Percentiles rank a stretch among this genome's conserved stretches.
These are phyloP conservation scores for Brienomyrus longianalis DNA, from an alignment of 2,113 vertebrate genomes.

Conservation along the genomic window DNA sequence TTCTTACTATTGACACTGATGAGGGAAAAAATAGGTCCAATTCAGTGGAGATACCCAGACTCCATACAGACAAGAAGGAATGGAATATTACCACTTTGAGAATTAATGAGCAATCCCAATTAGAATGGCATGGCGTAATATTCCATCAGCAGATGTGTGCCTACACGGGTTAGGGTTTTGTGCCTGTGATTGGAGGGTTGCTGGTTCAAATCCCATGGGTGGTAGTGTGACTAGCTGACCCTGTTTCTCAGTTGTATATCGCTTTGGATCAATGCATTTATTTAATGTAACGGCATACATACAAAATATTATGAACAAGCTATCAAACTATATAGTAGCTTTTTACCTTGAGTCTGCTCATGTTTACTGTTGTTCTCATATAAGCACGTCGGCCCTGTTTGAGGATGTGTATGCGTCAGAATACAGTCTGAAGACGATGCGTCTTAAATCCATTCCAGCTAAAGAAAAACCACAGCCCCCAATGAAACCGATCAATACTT, in stretches of 20 bases:
- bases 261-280: neutral
- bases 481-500: conserved; percentile 80
- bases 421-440: neutral
- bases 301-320: neutral
- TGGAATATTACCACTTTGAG: neutral
- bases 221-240: neutral
- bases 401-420: neutral
- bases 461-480: conserved; percentile 31
- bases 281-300: neutral
- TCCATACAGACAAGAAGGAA: neutral
- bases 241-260: neutral
- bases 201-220: neutral
- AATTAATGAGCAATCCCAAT: neutral
- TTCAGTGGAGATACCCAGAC: neutral
- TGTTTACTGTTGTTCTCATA: neutral
- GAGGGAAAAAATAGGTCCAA: neutral
- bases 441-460: neutral
- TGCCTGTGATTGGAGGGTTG: neutral
- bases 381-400: neutral
- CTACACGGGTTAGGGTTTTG: neutral
- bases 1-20: neutral
- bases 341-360: neutral
- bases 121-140: neutral
- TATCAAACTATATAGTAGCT: neutral
- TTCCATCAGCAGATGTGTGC: neutral